Conservation (phyloP, 2,113 vertebrate species). For the Istiophorus platypterus region DNA sequence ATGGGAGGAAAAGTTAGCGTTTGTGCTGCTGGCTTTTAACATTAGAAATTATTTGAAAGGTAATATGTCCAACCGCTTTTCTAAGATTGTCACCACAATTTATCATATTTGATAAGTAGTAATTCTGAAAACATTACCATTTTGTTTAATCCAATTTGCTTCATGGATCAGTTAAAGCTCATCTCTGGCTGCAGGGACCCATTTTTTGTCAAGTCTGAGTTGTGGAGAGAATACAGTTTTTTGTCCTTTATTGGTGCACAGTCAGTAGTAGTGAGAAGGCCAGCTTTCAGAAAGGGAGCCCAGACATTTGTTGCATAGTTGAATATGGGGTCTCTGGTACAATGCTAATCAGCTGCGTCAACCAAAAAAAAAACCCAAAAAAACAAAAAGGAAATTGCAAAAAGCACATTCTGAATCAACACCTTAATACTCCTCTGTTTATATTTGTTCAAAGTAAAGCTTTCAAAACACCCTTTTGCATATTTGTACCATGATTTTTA, state of each 20-base stretch:
- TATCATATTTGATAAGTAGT: conserved; percentile 27
- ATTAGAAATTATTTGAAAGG: conserved; percentile 26
- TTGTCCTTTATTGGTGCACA: conserved; percentile 58
- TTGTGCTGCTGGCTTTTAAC: conserved; percentile 56
- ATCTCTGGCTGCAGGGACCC: conserved; percentile 25
- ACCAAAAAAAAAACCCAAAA: conserved; percentile 57
- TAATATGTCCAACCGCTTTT: conserved; percentile 12
- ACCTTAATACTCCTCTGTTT: conserved; percentile 90
- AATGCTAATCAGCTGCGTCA: conserved; percentile 82
- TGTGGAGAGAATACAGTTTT: conserved; percentile 93
- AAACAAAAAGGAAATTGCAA: conserved; percentile 83
- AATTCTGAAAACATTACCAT: neutral
- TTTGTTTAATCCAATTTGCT: conserved; percentile 16
- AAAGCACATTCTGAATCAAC: conserved; percentile 91
- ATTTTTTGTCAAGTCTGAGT: conserved; percentile 53
- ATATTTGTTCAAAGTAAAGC: conserved; percentile 99
- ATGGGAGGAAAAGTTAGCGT: neutral
- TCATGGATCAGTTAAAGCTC: conserved; percentile 49
- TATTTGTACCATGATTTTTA: conserved; percentile 94
- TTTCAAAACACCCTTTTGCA: conserved; percentile 99
- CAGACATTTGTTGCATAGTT: conserved; percentile 98
- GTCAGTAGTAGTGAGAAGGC: conserved; percentile 80
- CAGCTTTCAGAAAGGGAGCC: conserved; percentile 88
- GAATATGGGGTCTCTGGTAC: conserved; percentile 91
- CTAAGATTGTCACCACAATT: conserved; percentile 79